Evolutionary conservation across 2,888 invertebrate species (phyloP).

Genomic region (Andrena dorsata): DNA sequence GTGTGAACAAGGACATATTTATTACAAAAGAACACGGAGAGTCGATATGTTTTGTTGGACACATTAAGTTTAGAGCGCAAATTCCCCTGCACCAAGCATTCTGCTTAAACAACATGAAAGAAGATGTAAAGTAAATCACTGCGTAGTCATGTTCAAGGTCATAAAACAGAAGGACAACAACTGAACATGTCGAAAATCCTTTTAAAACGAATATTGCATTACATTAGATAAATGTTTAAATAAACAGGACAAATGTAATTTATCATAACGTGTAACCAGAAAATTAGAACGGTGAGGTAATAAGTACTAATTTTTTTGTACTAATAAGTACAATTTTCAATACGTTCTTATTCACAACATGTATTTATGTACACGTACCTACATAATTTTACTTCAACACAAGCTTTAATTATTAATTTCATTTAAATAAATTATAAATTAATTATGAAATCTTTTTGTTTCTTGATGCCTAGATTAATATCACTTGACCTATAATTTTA

Average conservation of each 20-base stretch:
- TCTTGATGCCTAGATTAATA: too few species aligned
- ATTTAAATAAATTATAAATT: too few species aligned
- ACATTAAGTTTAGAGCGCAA: not conserved
- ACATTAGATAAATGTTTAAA: not conserved
- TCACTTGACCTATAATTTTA: too few species aligned
- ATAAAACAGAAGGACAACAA: not conserved
- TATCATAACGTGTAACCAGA: not conserved
- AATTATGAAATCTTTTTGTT: too few species aligned
- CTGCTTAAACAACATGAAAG: not conserved
- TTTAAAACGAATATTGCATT: not conserved
- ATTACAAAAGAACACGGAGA: not conserved
- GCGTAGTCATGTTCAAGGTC: not conserved
- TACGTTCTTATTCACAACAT: not conserved
- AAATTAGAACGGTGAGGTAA: not conserved
- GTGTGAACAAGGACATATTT: not conserved
- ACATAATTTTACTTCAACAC: not conserved
- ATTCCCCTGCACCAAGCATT: not conserved
- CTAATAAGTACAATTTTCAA: not conserved
- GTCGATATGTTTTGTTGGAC: slow-evolving; percentile 17
- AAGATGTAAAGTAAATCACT: not conserved
- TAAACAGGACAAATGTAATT: not conserved
- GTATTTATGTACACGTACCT: not conserved
- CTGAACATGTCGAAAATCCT: not conserved
- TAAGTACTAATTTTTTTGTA: not conserved
- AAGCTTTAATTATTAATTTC: too few species aligned